Percentiles rank a stretch among this genome's conserved stretches.
These are phyloP conservation scores for Pedetes capensis DNA, from an alignment of 2,113 vertebrate species.

Conservation along the genomic window DNA sequence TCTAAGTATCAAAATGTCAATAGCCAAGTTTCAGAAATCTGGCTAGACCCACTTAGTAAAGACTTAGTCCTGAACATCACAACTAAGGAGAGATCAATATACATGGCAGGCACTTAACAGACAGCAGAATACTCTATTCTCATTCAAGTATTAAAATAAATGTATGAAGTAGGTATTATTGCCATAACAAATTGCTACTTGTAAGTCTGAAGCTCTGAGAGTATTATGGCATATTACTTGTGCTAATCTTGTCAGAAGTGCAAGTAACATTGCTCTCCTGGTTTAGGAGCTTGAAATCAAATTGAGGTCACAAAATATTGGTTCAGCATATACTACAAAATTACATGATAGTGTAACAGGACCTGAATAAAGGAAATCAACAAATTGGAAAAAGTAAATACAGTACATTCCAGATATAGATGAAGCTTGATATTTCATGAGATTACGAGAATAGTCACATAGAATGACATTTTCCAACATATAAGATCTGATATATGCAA, in stretches of 20 bases:
- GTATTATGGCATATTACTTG: background rate
- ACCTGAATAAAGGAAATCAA: conserved; percentile 1
- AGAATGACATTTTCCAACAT: background rate
- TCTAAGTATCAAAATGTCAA: background rate
- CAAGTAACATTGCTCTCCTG: background rate
- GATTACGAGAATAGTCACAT: background rate
- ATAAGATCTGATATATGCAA: background rate
- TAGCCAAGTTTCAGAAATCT: background rate
- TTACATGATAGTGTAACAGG: background rate
- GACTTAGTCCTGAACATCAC: background rate
- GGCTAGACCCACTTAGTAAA: background rate
- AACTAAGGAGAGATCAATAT: background rate
- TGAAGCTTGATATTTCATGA: background rate
- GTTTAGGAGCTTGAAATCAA: background rate
- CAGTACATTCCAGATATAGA: background rate
- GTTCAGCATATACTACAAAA: background rate
- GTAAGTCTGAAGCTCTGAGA: background rate
- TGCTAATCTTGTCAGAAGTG: background rate
- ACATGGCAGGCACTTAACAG: background rate
- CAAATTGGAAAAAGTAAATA: conserved; percentile 7
- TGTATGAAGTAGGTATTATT: background rate
- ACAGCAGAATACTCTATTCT: background rate
- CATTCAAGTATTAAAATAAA: background rate
- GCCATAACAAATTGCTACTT: conserved; percentile 16
- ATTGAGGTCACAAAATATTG: background rate